Evolutionary conservation across 2,888 invertebrate species (phyloP), one percentile per base, ranked within the genome.

Genomic region (Eupithecia tripunctaria): DNA sequence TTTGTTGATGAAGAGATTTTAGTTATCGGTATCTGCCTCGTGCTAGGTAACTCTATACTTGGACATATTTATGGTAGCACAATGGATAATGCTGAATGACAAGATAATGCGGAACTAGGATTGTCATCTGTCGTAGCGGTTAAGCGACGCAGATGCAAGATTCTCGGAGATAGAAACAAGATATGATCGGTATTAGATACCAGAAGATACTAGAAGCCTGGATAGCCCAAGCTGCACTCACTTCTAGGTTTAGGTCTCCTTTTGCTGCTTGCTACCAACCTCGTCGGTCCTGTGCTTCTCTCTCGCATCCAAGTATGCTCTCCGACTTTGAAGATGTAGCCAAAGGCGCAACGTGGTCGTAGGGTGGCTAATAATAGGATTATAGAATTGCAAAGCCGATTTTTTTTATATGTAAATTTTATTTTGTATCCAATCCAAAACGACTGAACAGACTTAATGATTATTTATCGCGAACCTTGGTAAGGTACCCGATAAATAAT

Each of bases 1-100:
- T 93, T 94, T 92, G 91, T 92, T 92, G 92, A 90, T 87, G 88
- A 86, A 88, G 86, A 92, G 89, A 89, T 91, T 89, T 82, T 83
- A 82, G 72, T 90, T 91, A 91, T 82, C 83, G 82, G 70, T 90
- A 83, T 82, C 80, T 89, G 92, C 88, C 94, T 89, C 93, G 93
- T 92, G 93, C 93, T 87, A 51, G 82, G 92, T 89, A 92, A 93
- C 87, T 74, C 80, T 84, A 92, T 81, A 88, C 84, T 79, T 71
- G 85, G 82, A 81, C 85, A 83, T 81, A 85, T 88, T 92, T 93
- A 91, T 90, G 92, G 91, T 88, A 86, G 88, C 86, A 91, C 89
- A 92, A 93, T 88, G 85, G 89, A 86, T 86, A 89, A 89, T 88
- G 89, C 87, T 82, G 84, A 85, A 81, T 85, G 85, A 83, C 82